Base-by-base conservation (phyloP, 2,113 vertebrate genomes). In the Brachyhypopomus gauderio region DNA sequence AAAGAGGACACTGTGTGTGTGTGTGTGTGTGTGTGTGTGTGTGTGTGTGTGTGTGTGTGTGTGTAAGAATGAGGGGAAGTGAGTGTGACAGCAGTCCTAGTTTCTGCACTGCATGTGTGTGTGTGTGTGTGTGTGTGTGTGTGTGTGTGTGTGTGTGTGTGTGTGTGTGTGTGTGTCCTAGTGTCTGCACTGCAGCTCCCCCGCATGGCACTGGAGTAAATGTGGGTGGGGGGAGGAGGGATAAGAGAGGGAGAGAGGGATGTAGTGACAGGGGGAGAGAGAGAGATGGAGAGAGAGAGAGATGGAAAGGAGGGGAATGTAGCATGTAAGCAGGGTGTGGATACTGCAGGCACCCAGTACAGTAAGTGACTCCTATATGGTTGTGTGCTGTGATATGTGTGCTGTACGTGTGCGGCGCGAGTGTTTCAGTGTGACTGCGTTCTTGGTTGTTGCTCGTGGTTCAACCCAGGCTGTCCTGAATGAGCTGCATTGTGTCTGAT, bases 31-130 rank as follows among this genome's bases (percentile, higher is more conserved):
- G 60, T 60, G 77, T 75, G 82, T 83, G 80, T 56, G 72, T 74
- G 72, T 75, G 60, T 81, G 59, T 69, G 63, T 66, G 56, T 56
- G 55, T 77, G 76, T 52, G 48, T 62, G 62, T 38, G 75, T 63
- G 34, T 25, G 22, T 59, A 41, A 52, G 34, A 56, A 55, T 58
- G 17, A 4, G 56, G 19, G 20, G 20, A 20, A 63, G 60, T 25
- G 62, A 14, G 30, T 19, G 59, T 80, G 38, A 72, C 17, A n/a
- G 70, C 77, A 81, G 72, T 67, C 72, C 72, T 63, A 55, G 69
- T 77, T 80, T 66, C 84, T 75, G 86, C 84, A 86, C 79, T 84
- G 86, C 80, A 87, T n/a, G n/a, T n/a, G n/a, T n/a, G n/a, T n/a
- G n/a, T 30, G 72, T 36, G 56, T 2, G 38, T 62, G 59, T 77